phyloP scores from a whole-genome alignment of 2,113 vertebrate genomes.

The Ovis canadensis region DNA sequence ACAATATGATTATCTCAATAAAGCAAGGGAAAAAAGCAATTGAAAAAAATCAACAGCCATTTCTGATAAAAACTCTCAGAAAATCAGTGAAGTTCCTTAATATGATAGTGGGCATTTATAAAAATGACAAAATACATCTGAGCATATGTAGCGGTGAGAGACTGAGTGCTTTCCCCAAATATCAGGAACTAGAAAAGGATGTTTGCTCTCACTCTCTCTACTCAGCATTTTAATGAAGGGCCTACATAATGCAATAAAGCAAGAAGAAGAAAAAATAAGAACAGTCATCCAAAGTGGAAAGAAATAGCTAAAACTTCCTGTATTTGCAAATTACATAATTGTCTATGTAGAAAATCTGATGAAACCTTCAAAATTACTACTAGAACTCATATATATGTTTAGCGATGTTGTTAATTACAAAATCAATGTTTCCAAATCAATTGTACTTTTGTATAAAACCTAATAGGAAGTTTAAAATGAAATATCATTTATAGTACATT shows the following conservation, averaged over 20 bases:
- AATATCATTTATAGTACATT: not conserved
- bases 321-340: not conserved
- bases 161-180: not conserved
- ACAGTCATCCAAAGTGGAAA: not conserved
- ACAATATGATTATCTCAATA: not conserved
- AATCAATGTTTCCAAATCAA: not conserved
- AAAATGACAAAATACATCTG: not conserved
- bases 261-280: not conserved
- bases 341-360: not conserved
- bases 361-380: not conserved
- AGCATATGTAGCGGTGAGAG: not conserved
- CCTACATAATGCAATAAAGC: not conserved
- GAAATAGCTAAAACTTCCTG: not conserved
- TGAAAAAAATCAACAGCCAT: not conserved
- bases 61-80: not conserved
- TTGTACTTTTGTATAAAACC: not conserved
- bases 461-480: not conserved
- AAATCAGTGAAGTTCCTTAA: not conserved
- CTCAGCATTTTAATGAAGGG: not conserved
- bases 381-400: not conserved
- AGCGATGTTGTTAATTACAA: not conserved
- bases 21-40: not conserved
- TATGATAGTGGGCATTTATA: not conserved
- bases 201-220: not conserved
- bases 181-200: not conserved